Conservation (phyloP, 2,797 vertebrate genomes). For the Pipistrellus pipistrellus region DNA sequence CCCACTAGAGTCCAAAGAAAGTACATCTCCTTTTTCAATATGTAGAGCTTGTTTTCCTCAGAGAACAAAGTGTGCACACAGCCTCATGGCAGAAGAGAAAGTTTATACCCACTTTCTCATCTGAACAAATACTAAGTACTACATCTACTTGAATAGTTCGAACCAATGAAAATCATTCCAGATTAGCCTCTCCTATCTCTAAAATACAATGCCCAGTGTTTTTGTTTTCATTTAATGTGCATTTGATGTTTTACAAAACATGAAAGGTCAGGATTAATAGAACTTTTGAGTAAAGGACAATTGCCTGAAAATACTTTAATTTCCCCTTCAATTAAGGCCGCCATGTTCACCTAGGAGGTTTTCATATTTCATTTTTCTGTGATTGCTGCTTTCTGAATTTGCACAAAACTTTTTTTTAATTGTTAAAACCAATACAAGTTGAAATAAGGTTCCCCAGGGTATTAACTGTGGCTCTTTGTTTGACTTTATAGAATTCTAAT, state of each 20-base stretch:
- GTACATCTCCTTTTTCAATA: constrained; percentile 11
- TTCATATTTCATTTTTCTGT: constrained; percentile 11
- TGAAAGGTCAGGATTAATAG: constrained; percentile 47
- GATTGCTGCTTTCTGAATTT: constrained; percentile 45
- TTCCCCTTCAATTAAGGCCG: background rate
- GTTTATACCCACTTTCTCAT: constrained; percentile 35
- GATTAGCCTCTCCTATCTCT: constrained; percentile 47
- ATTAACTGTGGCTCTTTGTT: constrained; percentile 69
- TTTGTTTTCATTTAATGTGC: constrained; percentile 46
- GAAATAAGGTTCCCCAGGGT: constrained; percentile 52
- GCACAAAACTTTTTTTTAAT: background rate
- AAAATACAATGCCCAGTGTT: background rate
- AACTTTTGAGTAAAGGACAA: constrained; percentile 7
- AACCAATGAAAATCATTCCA: constrained; percentile 3
- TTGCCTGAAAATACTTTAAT: constrained; percentile 58
- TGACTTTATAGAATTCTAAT: constrained; percentile 61
- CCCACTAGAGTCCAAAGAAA: background rate
- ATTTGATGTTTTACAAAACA: constrained; percentile 42
- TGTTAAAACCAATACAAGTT: constrained; percentile 48
- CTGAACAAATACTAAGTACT: constrained; percentile 46
- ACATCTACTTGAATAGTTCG: constrained; percentile 26
- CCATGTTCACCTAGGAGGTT: background rate
- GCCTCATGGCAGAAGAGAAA: background rate
- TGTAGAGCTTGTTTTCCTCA: background rate
- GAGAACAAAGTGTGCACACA: constrained; percentile 4